A percentile compares a stretch with the other conserved stretches of the same genome.
Conservation (phyloP, 2,888 invertebrate genomes). For the Eristalinus sepulchralis region DNA sequence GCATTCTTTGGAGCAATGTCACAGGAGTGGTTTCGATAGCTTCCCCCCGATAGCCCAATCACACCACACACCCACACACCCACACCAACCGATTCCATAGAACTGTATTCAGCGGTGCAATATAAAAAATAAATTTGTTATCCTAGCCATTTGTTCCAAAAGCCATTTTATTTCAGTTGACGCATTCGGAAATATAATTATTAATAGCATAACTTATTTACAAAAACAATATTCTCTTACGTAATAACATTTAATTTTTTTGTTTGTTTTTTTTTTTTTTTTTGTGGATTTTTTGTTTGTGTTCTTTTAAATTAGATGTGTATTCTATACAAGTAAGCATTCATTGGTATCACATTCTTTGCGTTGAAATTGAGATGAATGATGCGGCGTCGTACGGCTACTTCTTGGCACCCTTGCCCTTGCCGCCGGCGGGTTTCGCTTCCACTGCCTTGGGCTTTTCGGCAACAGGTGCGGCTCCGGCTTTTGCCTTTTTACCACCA, state of each 20-base stretch:
- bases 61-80: not conserved
- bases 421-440: constrained; percentile 75
- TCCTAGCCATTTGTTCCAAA: constrained; percentile 50
- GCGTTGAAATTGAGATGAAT: constrained; percentile 15
- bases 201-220: constrained; percentile 35
- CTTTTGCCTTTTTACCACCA: constrained; percentile 31
- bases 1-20: constrained; percentile 92
- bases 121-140: constrained; percentile 46
- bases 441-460: constrained; percentile 4
- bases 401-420: constrained; percentile 78
- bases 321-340: constrained; percentile 20
- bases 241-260: constrained; percentile 19
- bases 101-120: constrained; percentile 62
- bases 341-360: constrained; percentile 20
- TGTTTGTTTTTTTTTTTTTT: constrained; percentile 12
- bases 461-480: constrained; percentile 11
- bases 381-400: constrained; percentile 68
- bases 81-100: not conserved
- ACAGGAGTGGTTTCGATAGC: constrained; percentile 89
- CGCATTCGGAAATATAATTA: constrained; percentile 30
- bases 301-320: not conserved
- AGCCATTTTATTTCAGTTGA: constrained; percentile 47
- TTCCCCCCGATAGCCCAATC: not conserved
- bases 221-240: constrained; percentile 13
- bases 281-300: no score